Conservation (phyloP, 2,113 vertebrate genomes). For the Suncus etruscus region DNA sequence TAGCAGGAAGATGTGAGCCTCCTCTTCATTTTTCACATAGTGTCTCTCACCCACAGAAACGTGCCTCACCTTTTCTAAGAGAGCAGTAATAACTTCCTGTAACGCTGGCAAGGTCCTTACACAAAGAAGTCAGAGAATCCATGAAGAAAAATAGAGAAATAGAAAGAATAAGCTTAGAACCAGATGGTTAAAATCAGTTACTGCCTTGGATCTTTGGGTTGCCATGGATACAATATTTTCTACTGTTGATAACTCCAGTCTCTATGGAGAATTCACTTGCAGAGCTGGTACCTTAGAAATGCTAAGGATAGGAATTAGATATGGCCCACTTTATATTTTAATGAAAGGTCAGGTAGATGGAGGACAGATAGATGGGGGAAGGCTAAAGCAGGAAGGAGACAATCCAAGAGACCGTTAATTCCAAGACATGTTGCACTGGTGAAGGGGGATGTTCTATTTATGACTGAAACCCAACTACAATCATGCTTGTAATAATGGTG, state of each 20-base stretch:
- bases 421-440: neutral
- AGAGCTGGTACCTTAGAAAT: slow-evolving; percentile 43
- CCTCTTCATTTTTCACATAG: neutral
- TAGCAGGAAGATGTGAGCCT: neutral
- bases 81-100: neutral
- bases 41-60: neutral
- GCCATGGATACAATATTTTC: slow-evolving; percentile 74
- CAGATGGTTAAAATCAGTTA: slow-evolving; percentile 62
- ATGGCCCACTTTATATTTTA: slow-evolving; percentile 30
- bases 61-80: neutral
- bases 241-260: slow-evolving; percentile 68
- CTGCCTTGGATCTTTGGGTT: slow-evolving; percentile 68
- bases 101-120: neutral
- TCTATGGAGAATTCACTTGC: slow-evolving; percentile 68
- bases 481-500: too few species aligned
- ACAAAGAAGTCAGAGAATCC: slow-evolving; percentile 22
- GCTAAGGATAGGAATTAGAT: slow-evolving; percentile 20
- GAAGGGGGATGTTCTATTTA: too few species aligned
- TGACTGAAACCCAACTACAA: too few species aligned
- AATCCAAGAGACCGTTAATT: neutral
- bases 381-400: neutral
- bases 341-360: neutral
- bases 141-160: neutral
- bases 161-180: slow-evolving; percentile 38
- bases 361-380: slow-evolving; percentile 12